These are phyloP conservation scores for Gambusia holbrooki DNA, from an alignment of 2,113 vertebrate species.

Conservation along the genomic window DNA sequence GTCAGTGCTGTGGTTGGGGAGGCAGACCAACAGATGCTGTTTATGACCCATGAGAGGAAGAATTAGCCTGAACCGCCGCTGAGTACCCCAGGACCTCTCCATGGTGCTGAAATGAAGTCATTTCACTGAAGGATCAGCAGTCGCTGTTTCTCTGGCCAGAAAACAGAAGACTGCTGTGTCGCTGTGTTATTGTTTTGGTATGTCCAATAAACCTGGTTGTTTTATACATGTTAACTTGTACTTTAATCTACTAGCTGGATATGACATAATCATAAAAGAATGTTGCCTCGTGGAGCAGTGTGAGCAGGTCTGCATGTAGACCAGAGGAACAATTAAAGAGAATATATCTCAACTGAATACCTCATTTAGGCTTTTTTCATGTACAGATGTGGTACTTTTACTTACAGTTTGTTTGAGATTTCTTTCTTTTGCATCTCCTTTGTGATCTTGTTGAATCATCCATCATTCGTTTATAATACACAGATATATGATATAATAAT, in stretches of 20 bases:
- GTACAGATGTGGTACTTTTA: background rate
- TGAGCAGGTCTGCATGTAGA: background rate
- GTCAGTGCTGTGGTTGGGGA: conserved; percentile 24
- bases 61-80: conserved; percentile 9
- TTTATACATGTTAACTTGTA: background rate
- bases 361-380: background rate
- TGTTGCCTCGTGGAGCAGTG: background rate
- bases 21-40: conserved; percentile 39
- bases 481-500: no score
- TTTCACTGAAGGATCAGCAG: conserved; percentile 9
- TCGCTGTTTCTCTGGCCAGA: conserved; percentile 1
- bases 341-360: background rate
- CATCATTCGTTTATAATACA: background rate
- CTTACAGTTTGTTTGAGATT: background rate
- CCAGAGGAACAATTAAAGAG: background rate
- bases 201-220: background rate
- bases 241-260: background rate
- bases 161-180: background rate
- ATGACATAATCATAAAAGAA: background rate
- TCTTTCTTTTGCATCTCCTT: background rate
- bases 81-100: conserved; percentile 54
- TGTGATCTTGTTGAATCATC: background rate
- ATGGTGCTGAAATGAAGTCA: conserved; percentile 61
- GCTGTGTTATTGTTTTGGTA: conserved; percentile 1
- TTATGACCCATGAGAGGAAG: conserved; percentile 22